These are phyloP conservation scores for Lutraria lutraria DNA, from an alignment of 2,888 invertebrate genomes.

Conservation along the genomic window DNA sequence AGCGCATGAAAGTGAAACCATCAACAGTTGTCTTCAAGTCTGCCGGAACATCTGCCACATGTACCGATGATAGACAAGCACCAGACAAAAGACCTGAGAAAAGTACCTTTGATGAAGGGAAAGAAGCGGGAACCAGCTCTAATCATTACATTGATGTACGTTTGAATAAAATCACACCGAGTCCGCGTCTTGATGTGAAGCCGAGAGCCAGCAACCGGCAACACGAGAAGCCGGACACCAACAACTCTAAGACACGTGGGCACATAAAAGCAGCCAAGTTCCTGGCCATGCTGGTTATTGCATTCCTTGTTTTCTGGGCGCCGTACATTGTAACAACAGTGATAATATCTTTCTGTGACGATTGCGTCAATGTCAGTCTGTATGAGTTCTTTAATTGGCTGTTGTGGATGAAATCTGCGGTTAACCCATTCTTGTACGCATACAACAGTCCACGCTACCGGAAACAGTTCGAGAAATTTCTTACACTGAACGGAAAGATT, in stretches of 20 bases:
- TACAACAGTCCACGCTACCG: slow-evolving; percentile 74
- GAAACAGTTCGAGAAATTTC: slow-evolving; percentile 58
- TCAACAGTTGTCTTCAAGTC: neutral
- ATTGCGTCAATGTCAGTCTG: slow-evolving; percentile 96
- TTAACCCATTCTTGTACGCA: slow-evolving; percentile 82
- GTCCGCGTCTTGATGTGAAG: neutral
- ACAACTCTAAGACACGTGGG: neutral
- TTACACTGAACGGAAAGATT: slow-evolving; percentile 40
- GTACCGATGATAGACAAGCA: neutral
- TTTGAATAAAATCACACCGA: neutral
- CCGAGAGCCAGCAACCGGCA: neutral
- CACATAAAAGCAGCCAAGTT: slow-evolving; percentile 72
- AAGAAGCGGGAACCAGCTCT: neutral
- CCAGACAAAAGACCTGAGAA: neutral
- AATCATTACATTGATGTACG: neutral
- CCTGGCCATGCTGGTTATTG: slow-evolving; percentile 72
- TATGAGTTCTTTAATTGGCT: slow-evolving; percentile 93
- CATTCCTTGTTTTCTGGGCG: slow-evolving; percentile 74
- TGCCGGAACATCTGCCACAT: neutral
- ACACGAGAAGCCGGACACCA: neutral
- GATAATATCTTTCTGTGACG: slow-evolving; percentile 84
- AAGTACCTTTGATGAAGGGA: neutral
- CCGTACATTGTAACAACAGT: slow-evolving; percentile 77
- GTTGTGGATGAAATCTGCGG: slow-evolving; percentile 78
- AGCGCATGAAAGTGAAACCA: slow-evolving; percentile 44